Conservation (phyloP, 2,113 vertebrate species). For the Psittacara wagleri region DNA sequence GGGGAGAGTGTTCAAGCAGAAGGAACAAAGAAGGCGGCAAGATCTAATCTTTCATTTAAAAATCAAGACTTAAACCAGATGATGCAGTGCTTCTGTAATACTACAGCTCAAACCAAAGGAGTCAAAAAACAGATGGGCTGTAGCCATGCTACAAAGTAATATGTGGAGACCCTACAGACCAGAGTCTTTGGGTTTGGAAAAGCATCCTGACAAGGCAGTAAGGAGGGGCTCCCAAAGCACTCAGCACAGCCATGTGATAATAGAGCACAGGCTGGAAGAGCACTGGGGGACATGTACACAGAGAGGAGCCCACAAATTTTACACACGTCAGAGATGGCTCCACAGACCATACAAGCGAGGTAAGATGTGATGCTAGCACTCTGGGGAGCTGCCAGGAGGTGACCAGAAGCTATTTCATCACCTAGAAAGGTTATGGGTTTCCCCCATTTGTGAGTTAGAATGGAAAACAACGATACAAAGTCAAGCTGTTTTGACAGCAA, state of each 20-base stretch:
- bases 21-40: neutral
- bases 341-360: no score
- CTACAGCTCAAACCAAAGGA: neutral
- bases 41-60: neutral
- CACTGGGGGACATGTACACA: fast-evolving
- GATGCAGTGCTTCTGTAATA: neutral
- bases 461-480: neutral
- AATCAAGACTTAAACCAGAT: neutral
- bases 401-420: neutral
- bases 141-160: neutral
- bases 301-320: neutral
- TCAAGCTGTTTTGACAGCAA: neutral
- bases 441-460: neutral
- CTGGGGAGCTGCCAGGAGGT: neutral
- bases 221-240: neutral
- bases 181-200: neutral
- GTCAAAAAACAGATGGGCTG: neutral
- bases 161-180: neutral
- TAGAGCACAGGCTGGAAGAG: fast-evolving
- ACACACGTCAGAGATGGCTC: fast-evolving
- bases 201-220: neutral
- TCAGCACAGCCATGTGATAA: fast-evolving
- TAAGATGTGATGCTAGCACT: fast-evolving
- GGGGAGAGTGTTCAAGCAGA: neutral
- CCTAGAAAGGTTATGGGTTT: neutral